These are phyloP conservation scores for Trogon surrucura DNA, from an alignment of 2,113 vertebrate genomes.

Conservation along the genomic window DNA sequence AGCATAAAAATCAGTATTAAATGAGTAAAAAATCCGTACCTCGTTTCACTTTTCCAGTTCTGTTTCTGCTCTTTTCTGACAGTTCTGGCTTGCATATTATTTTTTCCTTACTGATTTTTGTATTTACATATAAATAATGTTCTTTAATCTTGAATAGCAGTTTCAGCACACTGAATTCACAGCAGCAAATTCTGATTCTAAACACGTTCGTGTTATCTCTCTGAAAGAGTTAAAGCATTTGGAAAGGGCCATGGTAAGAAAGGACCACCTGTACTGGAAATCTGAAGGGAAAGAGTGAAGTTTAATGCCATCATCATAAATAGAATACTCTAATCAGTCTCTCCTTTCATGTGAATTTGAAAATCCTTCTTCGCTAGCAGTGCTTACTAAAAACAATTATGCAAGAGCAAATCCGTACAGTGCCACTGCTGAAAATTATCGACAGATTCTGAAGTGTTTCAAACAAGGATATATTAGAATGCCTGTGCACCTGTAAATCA, in stretches of 20 bases:
- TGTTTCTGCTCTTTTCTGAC: not conserved
- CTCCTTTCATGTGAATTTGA: slow-evolving; percentile 27
- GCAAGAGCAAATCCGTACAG: not conserved
- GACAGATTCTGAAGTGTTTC: slow-evolving; percentile 56
- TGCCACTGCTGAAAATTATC: slow-evolving; percentile 24
- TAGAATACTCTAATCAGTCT: slow-evolving; percentile 1
- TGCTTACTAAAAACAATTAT: slow-evolving; percentile 21
- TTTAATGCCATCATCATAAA: slow-evolving; percentile 29
- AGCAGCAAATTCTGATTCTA: not conserved
- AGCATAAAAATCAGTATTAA: not conserved
- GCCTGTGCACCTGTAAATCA: slow-evolving; percentile 5
- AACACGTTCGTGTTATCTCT: not conserved
- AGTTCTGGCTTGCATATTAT: not conserved
- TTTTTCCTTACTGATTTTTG: not conserved
- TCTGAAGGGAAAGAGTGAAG: not conserved
- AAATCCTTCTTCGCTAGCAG: slow-evolving; percentile 24
- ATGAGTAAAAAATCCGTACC: not conserved
- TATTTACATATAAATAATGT: not conserved
- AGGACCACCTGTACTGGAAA: not conserved
- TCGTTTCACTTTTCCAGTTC: not conserved
- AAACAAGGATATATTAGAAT: slow-evolving; percentile 53
- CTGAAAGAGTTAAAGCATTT: slow-evolving; percentile 16
- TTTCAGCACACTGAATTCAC: not conserved
- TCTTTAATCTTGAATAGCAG: not conserved
- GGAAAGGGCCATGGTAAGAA: slow-evolving; percentile 7